A percentile compares a stretch with the other conserved stretches of the same genome.
Evolutionary conservation across 2,888 invertebrate species (phyloP).

Genomic region (Julus scandinavius): DNA sequence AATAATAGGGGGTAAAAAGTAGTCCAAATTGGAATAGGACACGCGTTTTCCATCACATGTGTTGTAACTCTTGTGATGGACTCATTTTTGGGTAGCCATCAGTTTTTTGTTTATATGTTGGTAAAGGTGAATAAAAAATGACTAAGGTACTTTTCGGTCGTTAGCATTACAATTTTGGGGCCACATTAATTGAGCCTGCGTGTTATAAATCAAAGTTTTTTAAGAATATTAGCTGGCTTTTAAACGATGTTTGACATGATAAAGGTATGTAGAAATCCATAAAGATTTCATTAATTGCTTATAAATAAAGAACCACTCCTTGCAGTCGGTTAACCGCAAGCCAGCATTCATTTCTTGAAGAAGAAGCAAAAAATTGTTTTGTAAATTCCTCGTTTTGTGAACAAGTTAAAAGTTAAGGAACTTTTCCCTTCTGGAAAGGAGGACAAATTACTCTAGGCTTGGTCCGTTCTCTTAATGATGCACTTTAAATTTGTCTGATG

Average conservation of each 20-base stretch:
- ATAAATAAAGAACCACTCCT: conserved; percentile 3
- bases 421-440: not conserved
- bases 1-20: too few relatives aligned
- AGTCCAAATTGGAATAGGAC: too few relatives aligned
- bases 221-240: not conserved
- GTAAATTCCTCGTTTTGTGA: not conserved
- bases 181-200: not conserved
- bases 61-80: too few relatives aligned
- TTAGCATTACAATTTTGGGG: not conserved
- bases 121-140: too few relatives aligned
- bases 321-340: conserved; percentile 16
- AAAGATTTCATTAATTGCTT: not conserved
- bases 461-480: not conserved
- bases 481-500: not conserved
- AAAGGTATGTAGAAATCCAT: not conserved
- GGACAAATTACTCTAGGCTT: not conserved
- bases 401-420: not conserved
- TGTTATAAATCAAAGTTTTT: not conserved
- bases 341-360: not conserved
- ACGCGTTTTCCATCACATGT: too few relatives aligned
- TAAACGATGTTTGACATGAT: not conserved
- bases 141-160: not conserved
- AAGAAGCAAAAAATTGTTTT: not conserved
- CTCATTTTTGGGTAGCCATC: too few relatives aligned
- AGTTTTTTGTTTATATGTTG: too few relatives aligned